Base-by-base conservation (phyloP, 1,140 invertebrate species). In the Apis cerana region DNA sequence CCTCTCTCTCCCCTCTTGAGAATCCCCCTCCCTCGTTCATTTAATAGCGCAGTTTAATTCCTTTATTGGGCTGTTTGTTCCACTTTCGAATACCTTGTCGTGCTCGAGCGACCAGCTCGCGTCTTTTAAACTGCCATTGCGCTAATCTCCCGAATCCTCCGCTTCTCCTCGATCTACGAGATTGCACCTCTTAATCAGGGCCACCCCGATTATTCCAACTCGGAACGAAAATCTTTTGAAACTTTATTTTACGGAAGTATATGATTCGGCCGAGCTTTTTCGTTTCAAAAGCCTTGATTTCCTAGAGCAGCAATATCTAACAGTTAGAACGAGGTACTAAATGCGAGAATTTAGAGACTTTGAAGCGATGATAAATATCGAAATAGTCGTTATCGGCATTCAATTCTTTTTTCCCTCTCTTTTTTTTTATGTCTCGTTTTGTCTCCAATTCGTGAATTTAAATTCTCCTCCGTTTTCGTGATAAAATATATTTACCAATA, bases 41-140 rank as follows among this genome's bases (percentile, higher is more conserved):
- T 81, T 81, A 59, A 81, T 81, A 75, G 62, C 23, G 27, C 33
- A 50, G 79, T 48, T 81, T 81, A 67, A 81, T 75, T 75, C 79
- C 52, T 81, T 81, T 75, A 75, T 75, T 67, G 52, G 33, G 4
- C 71, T 81, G 79, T 75, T 75, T 68, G 79, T 52, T 27, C 62
- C 50, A 74, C 61, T 23, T 62, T 17, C 67, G 8, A 59, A 52
- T 79, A 52, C 56, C 67, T 50, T 21, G 11, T 43, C 23, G 56
- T 9, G 23, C 48, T 23, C 1, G 43, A 43, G 58, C 62, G 52
- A 58, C 8, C 27, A n/a, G 11, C n/a, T 27, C n/a, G 48, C 69
- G 48, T n/a, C 50, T 50, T 27, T 50, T 19, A 59, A 58, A 33
- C 27, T 27, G 21, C 23, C 61, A 13, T 58, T 68, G 33, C 48